A percentile compares a stretch with the other conserved stretches of the same genome.
Conservation (phyloP, 2,797 vertebrate species). For the Florisuga fusca region DNA sequence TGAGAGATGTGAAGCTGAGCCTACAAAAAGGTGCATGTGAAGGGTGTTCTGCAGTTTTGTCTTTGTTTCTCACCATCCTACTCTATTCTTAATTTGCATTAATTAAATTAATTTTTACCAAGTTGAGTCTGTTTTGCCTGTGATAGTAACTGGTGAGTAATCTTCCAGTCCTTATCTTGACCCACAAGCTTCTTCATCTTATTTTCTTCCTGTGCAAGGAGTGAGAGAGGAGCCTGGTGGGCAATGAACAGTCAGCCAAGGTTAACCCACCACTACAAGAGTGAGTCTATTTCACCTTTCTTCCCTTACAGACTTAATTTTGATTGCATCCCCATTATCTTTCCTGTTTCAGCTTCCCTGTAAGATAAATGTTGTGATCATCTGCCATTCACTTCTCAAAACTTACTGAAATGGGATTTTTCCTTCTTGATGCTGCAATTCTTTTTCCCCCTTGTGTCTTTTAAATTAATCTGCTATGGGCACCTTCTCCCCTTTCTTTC, state of each 20-base stretch:
- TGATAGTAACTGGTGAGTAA: not conserved
- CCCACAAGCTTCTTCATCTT: not conserved
- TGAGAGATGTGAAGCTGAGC: not conserved
- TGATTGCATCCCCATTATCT: not conserved
- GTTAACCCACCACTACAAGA: not conserved
- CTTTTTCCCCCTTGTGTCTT: not conserved
- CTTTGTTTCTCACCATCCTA: not conserved
- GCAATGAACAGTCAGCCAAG: not conserved
- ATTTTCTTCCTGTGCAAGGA: not conserved
- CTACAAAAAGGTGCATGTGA: fast-evolving
- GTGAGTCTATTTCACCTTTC: not conserved
- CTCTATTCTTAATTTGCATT: not conserved
- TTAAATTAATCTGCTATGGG: not conserved
- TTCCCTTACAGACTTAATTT: not conserved
- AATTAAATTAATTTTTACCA: not conserved
- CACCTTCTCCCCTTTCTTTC: not conserved
- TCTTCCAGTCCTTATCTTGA: not conserved
- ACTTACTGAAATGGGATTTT: not conserved
- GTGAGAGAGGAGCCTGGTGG: not conserved
- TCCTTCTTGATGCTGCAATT: not conserved
- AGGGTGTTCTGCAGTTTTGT: not conserved
- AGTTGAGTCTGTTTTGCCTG: not conserved
- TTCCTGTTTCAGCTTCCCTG: not conserved
- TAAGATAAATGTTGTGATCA: not conserved
- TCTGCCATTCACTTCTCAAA: not conserved